phyloP scores from a whole-genome alignment of 2,888 invertebrate genomes.

The Lepas anatifera region DNA sequence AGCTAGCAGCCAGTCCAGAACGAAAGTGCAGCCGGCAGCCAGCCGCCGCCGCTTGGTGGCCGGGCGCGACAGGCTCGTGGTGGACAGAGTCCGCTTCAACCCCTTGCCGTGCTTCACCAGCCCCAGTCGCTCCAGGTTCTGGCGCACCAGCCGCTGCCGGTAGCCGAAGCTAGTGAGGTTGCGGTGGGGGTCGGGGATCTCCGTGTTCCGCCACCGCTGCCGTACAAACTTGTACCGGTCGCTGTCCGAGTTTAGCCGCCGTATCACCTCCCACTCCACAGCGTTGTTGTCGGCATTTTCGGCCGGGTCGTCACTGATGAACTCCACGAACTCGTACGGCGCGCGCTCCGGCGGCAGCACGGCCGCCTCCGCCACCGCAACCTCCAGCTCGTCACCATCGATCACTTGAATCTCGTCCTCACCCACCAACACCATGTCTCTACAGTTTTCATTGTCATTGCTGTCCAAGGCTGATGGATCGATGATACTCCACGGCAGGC shows the following conservation, averaged over 20 bases:
- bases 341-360: background rate
- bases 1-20: background rate
- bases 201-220: constrained; percentile 7
- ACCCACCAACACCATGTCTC: too few relatives aligned
- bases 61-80: background rate
- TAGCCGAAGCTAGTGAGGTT: constrained; percentile 5
- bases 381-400: too few relatives aligned
- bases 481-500: too few relatives aligned
- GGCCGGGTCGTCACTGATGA: constrained; percentile 3
- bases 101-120: background rate
- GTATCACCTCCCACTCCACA: constrained; percentile 9
- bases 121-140: background rate
- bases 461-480: too few relatives aligned
- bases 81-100: background rate
- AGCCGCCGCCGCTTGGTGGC: background rate
- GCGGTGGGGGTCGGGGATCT: constrained; percentile 13
- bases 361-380: background rate
- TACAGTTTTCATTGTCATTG: too few relatives aligned
- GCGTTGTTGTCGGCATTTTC: constrained; percentile 1
- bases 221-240: constrained; percentile 12
- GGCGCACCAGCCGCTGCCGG: background rate
- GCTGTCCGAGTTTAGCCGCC: background rate
- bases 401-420: too few relatives aligned
- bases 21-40: background rate
- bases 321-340: background rate